phyloP scores from a whole-genome alignment of 2,113 vertebrate genomes.

The Tachysurus vachellii region DNA sequence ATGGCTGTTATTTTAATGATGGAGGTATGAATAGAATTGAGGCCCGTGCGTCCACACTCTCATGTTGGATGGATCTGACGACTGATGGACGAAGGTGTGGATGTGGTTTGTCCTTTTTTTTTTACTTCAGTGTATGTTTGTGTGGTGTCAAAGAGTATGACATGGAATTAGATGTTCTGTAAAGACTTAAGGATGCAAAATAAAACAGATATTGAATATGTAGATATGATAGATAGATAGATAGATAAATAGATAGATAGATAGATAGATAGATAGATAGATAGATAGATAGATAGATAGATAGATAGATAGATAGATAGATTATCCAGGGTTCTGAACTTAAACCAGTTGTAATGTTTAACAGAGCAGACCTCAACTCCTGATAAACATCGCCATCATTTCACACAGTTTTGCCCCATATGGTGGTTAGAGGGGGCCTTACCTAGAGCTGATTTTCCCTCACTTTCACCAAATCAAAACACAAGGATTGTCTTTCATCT shows the following conservation, averaged over 20 bases:
- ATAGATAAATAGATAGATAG: too few relatives aligned
- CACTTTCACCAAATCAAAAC: conserved; percentile 55
- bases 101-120: not conserved
- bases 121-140: not conserved
- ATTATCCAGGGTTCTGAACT: not conserved
- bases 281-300: too few relatives aligned
- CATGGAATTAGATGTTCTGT: conserved; percentile 18
- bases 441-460: conserved; percentile 53
- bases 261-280: too few relatives aligned
- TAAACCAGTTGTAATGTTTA: not conserved
- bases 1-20: conserved; percentile 41
- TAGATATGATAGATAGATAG: not conserved
- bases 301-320: too few relatives aligned
- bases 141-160: conserved; percentile 18
- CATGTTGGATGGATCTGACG: conserved; percentile 31
- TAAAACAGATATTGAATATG: not conserved
- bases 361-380: not conserved
- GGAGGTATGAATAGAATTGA: conserved; percentile 30
- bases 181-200: not conserved
- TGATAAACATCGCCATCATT: conserved; percentile 39
- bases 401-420: conserved; percentile 43
- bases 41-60: conserved; percentile 23
- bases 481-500: conserved; percentile 56
- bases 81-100: conserved; percentile 38
- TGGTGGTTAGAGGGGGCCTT: conserved; percentile 40